A percentile compares a stretch with the other conserved stretches of the same genome.
Evolutionary conservation across 2,888 invertebrate species (phyloP).

Genomic region (Oxyscelio sp.): DNA sequence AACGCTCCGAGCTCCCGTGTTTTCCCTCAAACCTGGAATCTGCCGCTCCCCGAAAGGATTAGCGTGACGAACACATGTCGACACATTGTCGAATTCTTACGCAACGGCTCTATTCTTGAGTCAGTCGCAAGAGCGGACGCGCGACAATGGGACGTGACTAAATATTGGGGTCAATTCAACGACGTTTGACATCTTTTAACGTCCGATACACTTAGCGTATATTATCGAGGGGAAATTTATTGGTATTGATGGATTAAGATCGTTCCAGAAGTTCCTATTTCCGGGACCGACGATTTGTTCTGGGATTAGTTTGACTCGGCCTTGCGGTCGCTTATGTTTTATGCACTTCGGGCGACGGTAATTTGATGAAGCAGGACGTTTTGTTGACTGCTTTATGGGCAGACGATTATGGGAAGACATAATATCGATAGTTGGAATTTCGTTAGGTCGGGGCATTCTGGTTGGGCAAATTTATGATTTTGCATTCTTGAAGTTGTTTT

Average conservation of each 20-base stretch:
- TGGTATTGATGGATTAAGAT: slow-evolving; percentile 68
- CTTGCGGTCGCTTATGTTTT: slow-evolving; percentile 41
- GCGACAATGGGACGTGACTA: slow-evolving; percentile 64
- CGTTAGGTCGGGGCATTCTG: too few species aligned
- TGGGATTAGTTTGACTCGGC: background rate
- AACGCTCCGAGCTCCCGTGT: slow-evolving; percentile 23
- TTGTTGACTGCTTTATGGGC: background rate
- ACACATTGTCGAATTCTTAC: slow-evolving; percentile 68
- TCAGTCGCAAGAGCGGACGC: too few species aligned
- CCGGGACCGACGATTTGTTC: slow-evolving; percentile 1
- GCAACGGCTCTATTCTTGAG: slow-evolving; percentile 55
- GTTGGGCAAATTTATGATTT: too few species aligned
- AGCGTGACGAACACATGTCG: slow-evolving; percentile 76
- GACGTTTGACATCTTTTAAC: slow-evolving; percentile 61
- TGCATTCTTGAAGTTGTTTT: too few species aligned
- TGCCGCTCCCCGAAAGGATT: slow-evolving; percentile 64
- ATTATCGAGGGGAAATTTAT: slow-evolving; percentile 54
- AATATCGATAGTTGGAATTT: background rate
- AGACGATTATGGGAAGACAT: background rate
- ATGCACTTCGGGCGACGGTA: background rate
- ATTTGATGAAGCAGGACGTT: background rate
- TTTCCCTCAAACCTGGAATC: slow-evolving; percentile 51
- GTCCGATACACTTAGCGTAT: slow-evolving; percentile 61
- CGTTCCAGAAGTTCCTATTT: slow-evolving; percentile 31
- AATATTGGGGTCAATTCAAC: slow-evolving; percentile 71